A percentile compares a stretch with the other conserved stretches of the same genome.
Evolutionary conservation across 2,888 invertebrate genomes (phyloP).

Genomic region (Trypoxylon attenuatum): DNA sequence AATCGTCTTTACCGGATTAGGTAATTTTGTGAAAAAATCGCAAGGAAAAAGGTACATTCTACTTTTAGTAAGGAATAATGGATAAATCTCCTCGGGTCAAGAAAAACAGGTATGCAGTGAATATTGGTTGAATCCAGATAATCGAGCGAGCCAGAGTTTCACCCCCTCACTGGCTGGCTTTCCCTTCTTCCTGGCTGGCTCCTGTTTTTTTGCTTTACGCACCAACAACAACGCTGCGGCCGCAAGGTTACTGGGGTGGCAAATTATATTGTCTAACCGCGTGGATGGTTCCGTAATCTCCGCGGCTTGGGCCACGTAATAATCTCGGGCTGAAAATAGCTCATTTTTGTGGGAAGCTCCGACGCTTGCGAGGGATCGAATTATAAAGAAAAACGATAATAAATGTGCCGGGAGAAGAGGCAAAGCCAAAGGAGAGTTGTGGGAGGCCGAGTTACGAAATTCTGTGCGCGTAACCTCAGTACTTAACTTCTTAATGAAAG

Average conservation of each 20-base stretch:
- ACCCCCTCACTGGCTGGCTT: background rate
- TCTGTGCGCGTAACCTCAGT: conserved; percentile 12
- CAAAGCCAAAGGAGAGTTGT: conserved; percentile 9
- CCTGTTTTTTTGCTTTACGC: conserved; percentile 12
- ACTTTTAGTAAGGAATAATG: too few relatives aligned
- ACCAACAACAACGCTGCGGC: conserved; percentile 29
- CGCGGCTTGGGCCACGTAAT: conserved; percentile 33
- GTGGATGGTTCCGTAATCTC: conserved; percentile 49
- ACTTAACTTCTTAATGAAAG: conserved; percentile 10
- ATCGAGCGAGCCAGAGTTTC: conserved; percentile 34
- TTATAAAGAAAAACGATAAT: conserved; percentile 24
- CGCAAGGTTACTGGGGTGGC: conserved; percentile 30
- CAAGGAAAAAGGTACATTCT: too few relatives aligned
- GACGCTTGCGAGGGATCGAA: conserved; percentile 19
- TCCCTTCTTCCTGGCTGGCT: background rate
- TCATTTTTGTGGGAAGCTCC: conserved; percentile 21
- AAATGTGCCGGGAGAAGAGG: conserved; percentile 5
- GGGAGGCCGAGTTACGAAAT: conserved; percentile 17
- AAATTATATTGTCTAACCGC: conserved; percentile 50
- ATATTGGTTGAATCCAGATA: conserved; percentile 54
- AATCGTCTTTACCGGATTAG: conserved; percentile 38
- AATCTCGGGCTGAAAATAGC: conserved; percentile 31
- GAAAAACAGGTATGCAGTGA: conserved; percentile 56
- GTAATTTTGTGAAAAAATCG: conserved; percentile 42
- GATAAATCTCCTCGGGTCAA: conserved; percentile 40